phyloP scores from a whole-genome alignment of 2,797 vertebrate genomes.

The Mormyrops boulengeri region DNA sequence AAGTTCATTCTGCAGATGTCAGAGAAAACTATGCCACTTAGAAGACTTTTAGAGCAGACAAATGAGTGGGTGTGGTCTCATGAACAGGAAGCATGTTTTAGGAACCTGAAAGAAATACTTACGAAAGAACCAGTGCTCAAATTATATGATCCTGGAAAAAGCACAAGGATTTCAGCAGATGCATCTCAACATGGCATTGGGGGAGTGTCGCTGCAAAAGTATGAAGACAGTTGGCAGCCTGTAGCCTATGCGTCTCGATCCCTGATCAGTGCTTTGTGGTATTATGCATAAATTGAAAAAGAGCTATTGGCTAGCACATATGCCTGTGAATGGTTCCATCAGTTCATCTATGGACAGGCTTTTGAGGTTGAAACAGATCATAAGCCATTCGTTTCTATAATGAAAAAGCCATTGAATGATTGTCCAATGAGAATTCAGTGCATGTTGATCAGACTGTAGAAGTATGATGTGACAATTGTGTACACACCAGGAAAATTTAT shows the following conservation, averaged over 20 bases:
- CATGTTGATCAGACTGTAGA: background rate
- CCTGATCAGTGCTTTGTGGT: background rate
- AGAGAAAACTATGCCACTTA: background rate
- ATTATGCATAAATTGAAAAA: slow-evolving; percentile 12
- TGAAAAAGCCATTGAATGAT: background rate
- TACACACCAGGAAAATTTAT: background rate
- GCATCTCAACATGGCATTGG: no score
- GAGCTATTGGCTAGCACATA: slow-evolving; percentile 9
- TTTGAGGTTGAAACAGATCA: slow-evolving; percentile 22
- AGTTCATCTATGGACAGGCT: slow-evolving; percentile 6
- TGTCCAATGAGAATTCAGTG: background rate
- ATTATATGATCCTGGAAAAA: background rate
- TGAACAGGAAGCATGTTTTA: background rate
- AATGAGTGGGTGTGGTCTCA: background rate
- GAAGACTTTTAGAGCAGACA: background rate
- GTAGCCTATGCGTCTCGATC: background rate
- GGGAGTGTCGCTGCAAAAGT: no score
- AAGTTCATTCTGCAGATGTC: background rate
- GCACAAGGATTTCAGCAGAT: background rate
- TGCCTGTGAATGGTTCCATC: slow-evolving; percentile 17
- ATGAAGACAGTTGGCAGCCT: background rate
- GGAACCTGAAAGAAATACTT: background rate
- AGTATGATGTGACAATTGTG: background rate
- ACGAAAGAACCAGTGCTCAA: background rate
- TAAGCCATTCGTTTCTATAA: slow-evolving; percentile 1